Evolutionary conservation across 2,797 vertebrate species (phyloP).

Genomic region (Brotula barbata): DNA sequence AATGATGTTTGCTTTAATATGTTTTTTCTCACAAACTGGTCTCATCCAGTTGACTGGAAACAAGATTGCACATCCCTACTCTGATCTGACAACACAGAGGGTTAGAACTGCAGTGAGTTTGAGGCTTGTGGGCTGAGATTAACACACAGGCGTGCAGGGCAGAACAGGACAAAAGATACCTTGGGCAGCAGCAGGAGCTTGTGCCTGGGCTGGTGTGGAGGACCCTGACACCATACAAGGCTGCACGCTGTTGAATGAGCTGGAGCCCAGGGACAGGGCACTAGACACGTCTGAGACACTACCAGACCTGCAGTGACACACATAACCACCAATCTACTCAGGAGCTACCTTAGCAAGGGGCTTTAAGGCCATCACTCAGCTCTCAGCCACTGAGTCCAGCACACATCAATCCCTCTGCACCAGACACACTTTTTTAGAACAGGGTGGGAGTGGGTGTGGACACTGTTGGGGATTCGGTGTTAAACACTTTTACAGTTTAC

Average conservation of each 20-base stretch:
- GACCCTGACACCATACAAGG: conserved; percentile 83
- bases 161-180: conserved; percentile 76
- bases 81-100: conserved; percentile 27
- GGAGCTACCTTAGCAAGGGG: conserved; percentile 66
- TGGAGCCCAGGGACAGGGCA: conserved; percentile 80
- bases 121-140: conserved; percentile 42
- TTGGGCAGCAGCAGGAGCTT: conserved; percentile 79
- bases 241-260: conserved; percentile 87
- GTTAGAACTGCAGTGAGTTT: conserved; percentile 42
- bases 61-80: not conserved
- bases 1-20: conserved; percentile 55
- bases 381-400: conserved; percentile 49
- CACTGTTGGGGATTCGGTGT: conserved; percentile 25
- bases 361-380: conserved; percentile 56
- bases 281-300: conserved; percentile 81
- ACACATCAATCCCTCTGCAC: conserved; percentile 62
- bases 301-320: conserved; percentile 80
- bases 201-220: conserved; percentile 78
- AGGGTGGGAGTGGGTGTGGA: conserved; percentile 39
- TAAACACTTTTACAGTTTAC: conserved; percentile 27
- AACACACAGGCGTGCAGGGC: conserved; percentile 66
- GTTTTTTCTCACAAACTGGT: conserved; percentile 55
- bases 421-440: conserved; percentile 48
- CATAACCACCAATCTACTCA: conserved; percentile 77
- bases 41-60: conserved; percentile 36